A percentile compares a stretch with the other conserved stretches of the same genome.
Evolutionary conservation across 30 jellyfish, hydroid and myxozoan genomes (phyloP).

Genomic region (Hydractinia echinata): DNA sequence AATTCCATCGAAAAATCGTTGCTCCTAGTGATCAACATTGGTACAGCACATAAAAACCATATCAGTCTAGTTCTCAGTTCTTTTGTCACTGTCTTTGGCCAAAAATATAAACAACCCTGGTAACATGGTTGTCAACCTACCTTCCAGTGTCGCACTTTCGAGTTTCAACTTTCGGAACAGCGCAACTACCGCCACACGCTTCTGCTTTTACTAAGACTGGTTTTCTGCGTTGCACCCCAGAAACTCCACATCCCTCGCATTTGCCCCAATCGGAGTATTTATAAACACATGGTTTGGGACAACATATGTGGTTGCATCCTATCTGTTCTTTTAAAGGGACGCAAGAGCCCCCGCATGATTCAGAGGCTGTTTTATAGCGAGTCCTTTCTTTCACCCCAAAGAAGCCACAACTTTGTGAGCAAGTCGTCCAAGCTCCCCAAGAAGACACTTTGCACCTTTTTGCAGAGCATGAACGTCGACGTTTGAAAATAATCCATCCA

Average conservation of each 20-base stretch:
- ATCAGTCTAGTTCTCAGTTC: too few relatives aligned
- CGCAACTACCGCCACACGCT: constrained; percentile 57
- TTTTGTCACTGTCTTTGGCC: too few relatives aligned
- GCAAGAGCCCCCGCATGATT: constrained; percentile 23
- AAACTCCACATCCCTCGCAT: constrained; percentile 75
- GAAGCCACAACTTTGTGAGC: constrained; percentile 3
- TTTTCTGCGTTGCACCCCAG: constrained; percentile 49
- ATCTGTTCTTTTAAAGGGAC: neutral
- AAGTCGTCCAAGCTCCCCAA: constrained; percentile 13
- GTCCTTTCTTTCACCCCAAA: neutral
- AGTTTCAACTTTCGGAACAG: constrained; percentile 50
- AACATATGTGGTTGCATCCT: constrained; percentile 63
- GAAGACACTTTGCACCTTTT: constrained; percentile 6
- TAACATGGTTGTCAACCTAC: constrained; percentile 17
- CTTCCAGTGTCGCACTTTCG: constrained; percentile 50
- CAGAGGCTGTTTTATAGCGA: constrained; percentile 15
- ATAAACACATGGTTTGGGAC: constrained; percentile 55
- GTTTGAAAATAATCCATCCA: neutral
- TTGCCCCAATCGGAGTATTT: constrained; percentile 65
- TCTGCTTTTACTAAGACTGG: constrained; percentile 41
- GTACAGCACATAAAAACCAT: too few relatives aligned
- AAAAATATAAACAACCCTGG: too few relatives aligned
- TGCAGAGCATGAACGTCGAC: constrained; percentile 14
- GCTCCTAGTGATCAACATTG: too few relatives aligned
- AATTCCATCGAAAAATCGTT: too few relatives aligned